Conservation (phyloP, 1,140 invertebrate species). For the Drosophila kanapiae region DNA sequence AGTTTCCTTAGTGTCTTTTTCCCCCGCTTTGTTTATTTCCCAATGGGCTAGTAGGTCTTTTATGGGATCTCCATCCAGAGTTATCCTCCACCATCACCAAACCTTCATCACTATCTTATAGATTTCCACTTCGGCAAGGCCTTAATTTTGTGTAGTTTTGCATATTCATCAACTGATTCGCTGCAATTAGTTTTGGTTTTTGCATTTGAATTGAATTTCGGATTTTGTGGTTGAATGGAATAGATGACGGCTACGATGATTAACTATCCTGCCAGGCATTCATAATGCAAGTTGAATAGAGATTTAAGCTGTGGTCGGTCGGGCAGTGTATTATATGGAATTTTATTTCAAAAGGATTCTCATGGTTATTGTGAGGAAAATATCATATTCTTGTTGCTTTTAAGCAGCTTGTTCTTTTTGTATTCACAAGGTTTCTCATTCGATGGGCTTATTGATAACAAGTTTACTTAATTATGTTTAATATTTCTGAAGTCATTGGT, state of each 20-base stretch:
- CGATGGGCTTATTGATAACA: not conserved
- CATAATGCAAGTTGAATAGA: slow-evolving; percentile 31
- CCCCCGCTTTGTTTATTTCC: slow-evolving; percentile 33
- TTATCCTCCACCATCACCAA: slow-evolving; percentile 8
- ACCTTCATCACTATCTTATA: slow-evolving; percentile 11
- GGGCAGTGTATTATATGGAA: not conserved
- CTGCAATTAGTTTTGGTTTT: slow-evolving; percentile 58
- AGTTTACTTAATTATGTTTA: not conserved
- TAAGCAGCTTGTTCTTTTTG: not conserved
- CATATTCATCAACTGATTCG: slow-evolving; percentile 60
- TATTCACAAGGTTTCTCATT: not conserved
- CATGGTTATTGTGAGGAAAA: not conserved
- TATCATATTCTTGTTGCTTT: not conserved
- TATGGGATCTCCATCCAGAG: slow-evolving; percentile 8
- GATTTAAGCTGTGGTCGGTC: slow-evolving; percentile 13
- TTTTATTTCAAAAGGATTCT: slow-evolving; percentile 3
- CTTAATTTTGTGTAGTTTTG: slow-evolving; percentile 58
- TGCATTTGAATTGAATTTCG: slow-evolving; percentile 45
- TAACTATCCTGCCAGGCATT: slow-evolving; percentile 21
- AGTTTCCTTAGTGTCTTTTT: slow-evolving; percentile 11
- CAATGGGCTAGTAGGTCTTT: slow-evolving; percentile 9
- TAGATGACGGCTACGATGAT: slow-evolving; percentile 23
- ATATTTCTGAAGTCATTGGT: too few relatives aligned
- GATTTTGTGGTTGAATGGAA: slow-evolving; percentile 33
- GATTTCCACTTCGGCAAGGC: slow-evolving; percentile 9